A percentile compares a stretch with the other conserved stretches of the same genome.
Conservation (phyloP, 2,888 invertebrate species). For the Tuta absoluta region DNA sequence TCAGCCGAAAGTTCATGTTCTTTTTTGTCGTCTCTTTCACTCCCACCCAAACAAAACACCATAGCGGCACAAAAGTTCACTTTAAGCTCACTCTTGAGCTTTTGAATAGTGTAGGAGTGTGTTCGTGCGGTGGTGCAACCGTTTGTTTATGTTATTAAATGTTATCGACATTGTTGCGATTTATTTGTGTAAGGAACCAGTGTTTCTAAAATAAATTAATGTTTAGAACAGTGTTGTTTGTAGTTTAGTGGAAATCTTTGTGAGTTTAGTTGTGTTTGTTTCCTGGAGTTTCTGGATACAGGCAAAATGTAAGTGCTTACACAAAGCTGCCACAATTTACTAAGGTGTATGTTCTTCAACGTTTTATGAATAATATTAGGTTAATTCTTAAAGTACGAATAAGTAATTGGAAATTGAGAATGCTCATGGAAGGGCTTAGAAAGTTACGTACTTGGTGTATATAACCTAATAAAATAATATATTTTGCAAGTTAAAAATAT, state of each 20-base stretch:
- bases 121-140: constrained; percentile 39
- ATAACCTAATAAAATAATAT: too few species aligned
- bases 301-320: constrained; percentile 26
- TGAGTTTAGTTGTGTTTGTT: constrained; percentile 12
- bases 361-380: background rate
- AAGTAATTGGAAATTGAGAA: too few species aligned
- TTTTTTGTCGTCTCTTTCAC: constrained; percentile 67
- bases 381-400: too few species aligned
- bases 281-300: constrained; percentile 12
- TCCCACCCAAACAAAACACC: constrained; percentile 64
- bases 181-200: constrained; percentile 55
- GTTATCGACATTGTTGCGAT: constrained; percentile 59
- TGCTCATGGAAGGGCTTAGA: too few species aligned
- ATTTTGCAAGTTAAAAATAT: too few species aligned
- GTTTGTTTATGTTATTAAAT: constrained; percentile 59
- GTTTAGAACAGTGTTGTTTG: constrained; percentile 30
- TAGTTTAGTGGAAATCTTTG: constrained; percentile 16
- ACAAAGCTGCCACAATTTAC: background rate
- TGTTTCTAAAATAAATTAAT: constrained; percentile 29
- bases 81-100: constrained; percentile 50
- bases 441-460: too few species aligned
- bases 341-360: background rate
- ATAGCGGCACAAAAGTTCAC: constrained; percentile 43
- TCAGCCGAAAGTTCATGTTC: constrained; percentile 68
- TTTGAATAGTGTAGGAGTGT: constrained; percentile 44